Percentiles rank a stretch among this genome's conserved stretches.
These are phyloP conservation scores for Euglossa dilemma DNA, from an alignment of 1,140 invertebrate species.

Conservation along the genomic window DNA sequence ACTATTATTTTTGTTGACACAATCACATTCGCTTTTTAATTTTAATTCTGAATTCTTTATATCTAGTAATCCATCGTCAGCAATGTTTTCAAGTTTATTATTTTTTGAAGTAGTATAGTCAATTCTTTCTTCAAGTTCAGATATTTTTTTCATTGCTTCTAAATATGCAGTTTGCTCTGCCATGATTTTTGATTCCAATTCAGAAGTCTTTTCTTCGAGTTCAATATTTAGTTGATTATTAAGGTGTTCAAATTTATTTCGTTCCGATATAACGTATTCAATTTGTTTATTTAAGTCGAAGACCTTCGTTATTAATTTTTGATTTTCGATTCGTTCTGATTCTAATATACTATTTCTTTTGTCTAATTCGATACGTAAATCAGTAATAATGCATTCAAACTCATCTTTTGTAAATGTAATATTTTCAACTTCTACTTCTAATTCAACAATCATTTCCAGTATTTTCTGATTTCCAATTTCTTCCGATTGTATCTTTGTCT, in stretches of 20 bases:
- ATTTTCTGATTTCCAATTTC: not conserved
- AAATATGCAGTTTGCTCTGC: not conserved
- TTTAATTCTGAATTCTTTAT: not conserved
- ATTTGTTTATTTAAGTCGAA: not conserved
- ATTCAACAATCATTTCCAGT: constrained; percentile 8
- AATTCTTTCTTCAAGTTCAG: constrained; percentile 32
- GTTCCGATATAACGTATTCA: not conserved
- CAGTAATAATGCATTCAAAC: not conserved
- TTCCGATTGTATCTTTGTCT: constrained; percentile 5
- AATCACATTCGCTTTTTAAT: not conserved
- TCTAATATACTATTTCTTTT: not conserved
- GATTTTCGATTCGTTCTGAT: not conserved
- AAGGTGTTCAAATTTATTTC: constrained; percentile 19
- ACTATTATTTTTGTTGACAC: not conserved
- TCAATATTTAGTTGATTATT: constrained; percentile 13
- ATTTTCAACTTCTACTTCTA: constrained; percentile 36
- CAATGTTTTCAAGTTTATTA: constrained; percentile 13
- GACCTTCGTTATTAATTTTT: not conserved
- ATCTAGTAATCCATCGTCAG: not conserved
- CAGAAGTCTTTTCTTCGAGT: not conserved
- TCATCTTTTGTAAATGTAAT: constrained; percentile 10
- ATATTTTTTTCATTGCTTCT: constrained; percentile 7
- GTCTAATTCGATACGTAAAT: not conserved
- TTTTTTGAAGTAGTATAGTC: constrained; percentile 4
- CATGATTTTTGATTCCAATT: not conserved